These are phyloP conservation scores for Eumeta japonica DNA, from an alignment of 1,140 invertebrate genomes.

Conservation along the genomic window DNA sequence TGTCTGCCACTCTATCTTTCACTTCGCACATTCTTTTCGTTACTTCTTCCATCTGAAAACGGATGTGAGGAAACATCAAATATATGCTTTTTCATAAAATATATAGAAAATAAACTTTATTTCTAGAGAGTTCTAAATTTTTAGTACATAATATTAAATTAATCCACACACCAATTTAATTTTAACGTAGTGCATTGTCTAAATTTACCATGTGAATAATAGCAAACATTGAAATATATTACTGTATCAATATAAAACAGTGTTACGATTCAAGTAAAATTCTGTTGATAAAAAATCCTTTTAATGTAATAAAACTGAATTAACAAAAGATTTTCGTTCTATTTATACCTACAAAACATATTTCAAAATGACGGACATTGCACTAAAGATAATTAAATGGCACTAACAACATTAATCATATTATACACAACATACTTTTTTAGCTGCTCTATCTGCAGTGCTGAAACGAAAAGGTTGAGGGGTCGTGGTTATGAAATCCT, in stretches of 20 bases:
- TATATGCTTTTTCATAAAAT: neutral
- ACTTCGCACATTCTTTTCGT: constrained; percentile 43
- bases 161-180: too few species aligned
- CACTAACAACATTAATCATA: neutral
- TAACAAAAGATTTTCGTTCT: too few species aligned
- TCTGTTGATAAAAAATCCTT: too few species aligned
- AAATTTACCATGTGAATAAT: too few species aligned
- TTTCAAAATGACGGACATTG: too few species aligned
- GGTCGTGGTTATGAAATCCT: constrained; percentile 57
- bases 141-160: too few species aligned
- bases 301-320: too few species aligned
- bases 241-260: too few species aligned
- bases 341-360: too few species aligned
- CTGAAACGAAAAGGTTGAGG: constrained; percentile 55
- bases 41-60: constrained; percentile 40
- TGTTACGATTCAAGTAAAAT: too few species aligned
- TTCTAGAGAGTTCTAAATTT: neutral
- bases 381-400: neutral
- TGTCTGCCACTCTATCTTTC: constrained; percentile 22
- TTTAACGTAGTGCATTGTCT: too few species aligned
- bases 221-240: too few species aligned
- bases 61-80: neutral
- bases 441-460: constrained; percentile 45
- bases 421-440: constrained; percentile 28
- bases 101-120: neutral